Conservation (phyloP, 2,113 vertebrate genomes). For the Oenanthe oenanthe region DNA sequence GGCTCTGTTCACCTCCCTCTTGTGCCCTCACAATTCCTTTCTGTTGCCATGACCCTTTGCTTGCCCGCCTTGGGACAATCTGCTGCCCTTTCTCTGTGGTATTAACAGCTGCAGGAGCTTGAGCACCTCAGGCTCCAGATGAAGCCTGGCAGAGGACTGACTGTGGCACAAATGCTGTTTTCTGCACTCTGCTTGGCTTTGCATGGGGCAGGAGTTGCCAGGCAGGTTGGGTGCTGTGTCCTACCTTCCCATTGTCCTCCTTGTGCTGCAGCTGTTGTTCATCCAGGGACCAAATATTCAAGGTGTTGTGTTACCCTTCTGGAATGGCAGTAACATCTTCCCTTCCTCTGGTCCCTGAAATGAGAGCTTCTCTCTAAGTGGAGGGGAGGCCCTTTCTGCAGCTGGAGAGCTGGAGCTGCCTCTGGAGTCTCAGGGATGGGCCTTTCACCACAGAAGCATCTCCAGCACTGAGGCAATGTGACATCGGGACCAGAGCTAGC, state of each 20-base stretch:
- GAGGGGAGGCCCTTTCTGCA: neutral
- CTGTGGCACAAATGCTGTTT: neutral
- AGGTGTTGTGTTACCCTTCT: neutral
- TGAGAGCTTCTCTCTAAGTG: neutral
- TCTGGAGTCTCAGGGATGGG: neutral
- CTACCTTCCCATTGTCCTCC: neutral
- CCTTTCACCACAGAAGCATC: neutral
- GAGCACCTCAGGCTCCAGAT: neutral
- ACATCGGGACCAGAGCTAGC: neutral
- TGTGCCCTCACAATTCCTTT: neutral
- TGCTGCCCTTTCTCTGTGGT: neutral
- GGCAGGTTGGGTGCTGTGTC: accelerated
- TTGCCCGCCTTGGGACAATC: neutral
- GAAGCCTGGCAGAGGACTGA: neutral
- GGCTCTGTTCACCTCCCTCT: neutral
- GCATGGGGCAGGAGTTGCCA: neutral
- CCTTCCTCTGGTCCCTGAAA: neutral
- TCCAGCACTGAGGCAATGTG: neutral
- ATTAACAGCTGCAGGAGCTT: neutral
- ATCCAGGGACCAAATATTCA: neutral
- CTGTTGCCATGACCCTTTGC: neutral
- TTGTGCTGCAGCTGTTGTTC: neutral
- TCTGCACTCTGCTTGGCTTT: neutral
- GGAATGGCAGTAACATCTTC: neutral
- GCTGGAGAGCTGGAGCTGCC: neutral